Evolutionary conservation across 2,888 invertebrate genomes (phyloP).

Genomic region (Tetranychus piercei): DNA sequence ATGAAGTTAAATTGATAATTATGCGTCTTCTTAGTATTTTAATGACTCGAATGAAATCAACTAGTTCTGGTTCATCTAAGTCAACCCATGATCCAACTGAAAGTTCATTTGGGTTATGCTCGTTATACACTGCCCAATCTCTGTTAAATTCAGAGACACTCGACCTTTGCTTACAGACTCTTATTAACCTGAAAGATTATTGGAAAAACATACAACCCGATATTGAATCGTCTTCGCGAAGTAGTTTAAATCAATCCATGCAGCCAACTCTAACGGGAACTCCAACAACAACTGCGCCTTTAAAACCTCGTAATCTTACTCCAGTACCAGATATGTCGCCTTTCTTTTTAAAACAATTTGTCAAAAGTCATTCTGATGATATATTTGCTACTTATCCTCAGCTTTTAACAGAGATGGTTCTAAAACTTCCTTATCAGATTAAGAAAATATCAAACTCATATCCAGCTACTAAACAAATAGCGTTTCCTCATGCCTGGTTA

Average conservation of each 20-base stretch:
- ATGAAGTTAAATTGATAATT: slow-evolving; percentile 70
- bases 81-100: slow-evolving; percentile 1
- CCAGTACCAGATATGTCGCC: slow-evolving; percentile 80
- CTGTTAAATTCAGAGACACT: slow-evolving; percentile 32
- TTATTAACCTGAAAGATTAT: slow-evolving; percentile 45
- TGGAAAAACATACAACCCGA: slow-evolving; percentile 31
- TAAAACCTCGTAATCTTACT: slow-evolving; percentile 58
- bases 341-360: slow-evolving; percentile 60
- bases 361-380: slow-evolving; percentile 73
- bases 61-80: slow-evolving; percentile 4
- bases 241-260: slow-evolving; percentile 26
- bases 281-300: slow-evolving; percentile 32
- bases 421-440: slow-evolving; percentile 81
- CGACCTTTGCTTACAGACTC: slow-evolving; percentile 49
- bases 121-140: slow-evolving; percentile 7
- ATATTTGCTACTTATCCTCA: slow-evolving; percentile 85
- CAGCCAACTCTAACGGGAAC: neutral
- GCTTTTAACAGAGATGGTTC: slow-evolving; percentile 80
- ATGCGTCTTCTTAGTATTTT: slow-evolving; percentile 66
- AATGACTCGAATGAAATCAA: slow-evolving; percentile 50
- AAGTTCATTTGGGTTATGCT: slow-evolving; percentile 9
- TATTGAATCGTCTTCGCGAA: slow-evolving; percentile 24
- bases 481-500: slow-evolving; percentile 50
- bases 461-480: slow-evolving; percentile 16
- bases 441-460: slow-evolving; percentile 39